Conservation (phyloP, 1,140 invertebrate genomes). For the Philopotamus ludificatus region DNA sequence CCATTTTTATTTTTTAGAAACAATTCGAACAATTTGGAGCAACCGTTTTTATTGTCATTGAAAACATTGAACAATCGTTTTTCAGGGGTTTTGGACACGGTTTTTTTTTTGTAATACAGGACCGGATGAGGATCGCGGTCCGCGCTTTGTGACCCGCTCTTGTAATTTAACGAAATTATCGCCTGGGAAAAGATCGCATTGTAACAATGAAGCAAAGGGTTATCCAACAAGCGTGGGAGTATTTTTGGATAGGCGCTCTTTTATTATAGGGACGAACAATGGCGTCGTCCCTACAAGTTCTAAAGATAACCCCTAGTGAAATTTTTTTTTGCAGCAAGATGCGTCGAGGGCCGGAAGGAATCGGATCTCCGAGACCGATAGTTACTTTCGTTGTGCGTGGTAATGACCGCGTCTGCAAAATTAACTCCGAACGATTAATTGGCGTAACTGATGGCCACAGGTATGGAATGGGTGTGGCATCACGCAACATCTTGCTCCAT, state of each 20-base stretch:
- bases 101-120: background rate
- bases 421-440: too few relatives aligned
- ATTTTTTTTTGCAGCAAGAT: too few relatives aligned
- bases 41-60: conserved; percentile 20
- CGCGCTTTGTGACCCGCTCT: conserved; percentile 3
- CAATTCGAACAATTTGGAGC: conserved; percentile 8
- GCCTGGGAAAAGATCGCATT: conserved; percentile 32
- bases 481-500: too few relatives aligned
- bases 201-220: conserved; percentile 27
- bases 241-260: conserved; percentile 5
- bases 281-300: background rate
- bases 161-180: conserved; percentile 31
- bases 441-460: too few relatives aligned
- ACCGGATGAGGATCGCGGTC: background rate
- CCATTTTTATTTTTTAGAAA: conserved; percentile 15
- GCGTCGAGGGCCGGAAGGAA: too few relatives aligned
- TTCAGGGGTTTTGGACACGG: background rate
- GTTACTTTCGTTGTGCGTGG: too few relatives aligned
- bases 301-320: conserved; percentile 3
- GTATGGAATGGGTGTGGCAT: too few relatives aligned
- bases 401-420: too few relatives aligned
- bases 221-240: conserved; percentile 30
- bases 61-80: background rate
- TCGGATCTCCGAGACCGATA: too few relatives aligned
- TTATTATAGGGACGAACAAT: conserved; percentile 13